phyloP scores from a whole-genome alignment of 2,797 vertebrate genomes.

The Galaxias olidus region DNA sequence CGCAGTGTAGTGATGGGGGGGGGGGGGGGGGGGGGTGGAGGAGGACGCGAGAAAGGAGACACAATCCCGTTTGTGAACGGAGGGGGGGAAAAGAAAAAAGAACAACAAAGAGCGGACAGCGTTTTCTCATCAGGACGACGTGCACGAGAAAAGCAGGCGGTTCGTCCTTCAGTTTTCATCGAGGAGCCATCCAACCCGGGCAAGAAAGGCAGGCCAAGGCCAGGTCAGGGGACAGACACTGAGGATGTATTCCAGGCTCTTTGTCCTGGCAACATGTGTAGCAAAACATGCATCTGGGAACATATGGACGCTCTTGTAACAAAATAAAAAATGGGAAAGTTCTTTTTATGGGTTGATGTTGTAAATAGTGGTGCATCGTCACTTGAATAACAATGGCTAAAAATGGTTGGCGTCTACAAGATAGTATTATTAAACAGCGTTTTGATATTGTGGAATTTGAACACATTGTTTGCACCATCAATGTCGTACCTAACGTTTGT shows the following conservation, averaged over 20 bases:
- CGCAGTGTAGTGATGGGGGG: neutral
- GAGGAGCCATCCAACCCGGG: neutral
- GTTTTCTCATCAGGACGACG: slow-evolving; percentile 17
- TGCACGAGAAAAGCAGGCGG: slow-evolving; percentile 13
- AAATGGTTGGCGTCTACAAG: neutral
- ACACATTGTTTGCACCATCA: no score
- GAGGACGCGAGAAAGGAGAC: slow-evolving; percentile 7
- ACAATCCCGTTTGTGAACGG: slow-evolving; percentile 19
- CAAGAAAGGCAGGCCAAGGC: slow-evolving; percentile 5
- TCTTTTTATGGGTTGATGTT: neutral
- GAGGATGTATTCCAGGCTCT: neutral
- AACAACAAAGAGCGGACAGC: slow-evolving; percentile 7
- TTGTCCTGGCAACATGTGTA: neutral
- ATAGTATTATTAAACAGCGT: no score
- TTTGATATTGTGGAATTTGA: no score
- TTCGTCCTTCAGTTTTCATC: slow-evolving; percentile 33
- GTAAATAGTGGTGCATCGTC: neutral
- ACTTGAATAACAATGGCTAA: neutral
- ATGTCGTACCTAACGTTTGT: no score
- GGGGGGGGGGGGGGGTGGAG: neutral
- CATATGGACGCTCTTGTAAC: neutral
- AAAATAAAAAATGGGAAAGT: neutral
- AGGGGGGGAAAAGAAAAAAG: slow-evolving; percentile 10
- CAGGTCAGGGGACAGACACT: neutral
- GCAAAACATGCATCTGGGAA: slow-evolving; percentile 13